Evolutionary conservation across 2,888 invertebrate species (phyloP).

Genomic region (Stenolophus ochropezus): DNA sequence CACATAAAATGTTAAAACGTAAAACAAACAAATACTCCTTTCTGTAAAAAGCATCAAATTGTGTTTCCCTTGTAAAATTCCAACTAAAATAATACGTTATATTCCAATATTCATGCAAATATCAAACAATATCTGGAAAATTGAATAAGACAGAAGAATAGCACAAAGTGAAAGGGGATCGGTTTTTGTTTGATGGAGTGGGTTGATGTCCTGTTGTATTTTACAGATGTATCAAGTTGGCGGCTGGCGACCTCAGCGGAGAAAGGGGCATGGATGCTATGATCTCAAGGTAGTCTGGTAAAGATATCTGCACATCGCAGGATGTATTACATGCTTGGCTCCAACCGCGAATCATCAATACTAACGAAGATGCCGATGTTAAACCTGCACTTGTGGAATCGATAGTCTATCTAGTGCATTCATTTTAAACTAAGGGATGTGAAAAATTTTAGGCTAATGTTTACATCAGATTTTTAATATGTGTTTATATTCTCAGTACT

Average conservation of each 20-base stretch:
- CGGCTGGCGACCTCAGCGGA: conserved; percentile 44
- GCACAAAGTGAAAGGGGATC: conserved; percentile 14
- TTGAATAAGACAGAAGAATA: conserved; percentile 19
- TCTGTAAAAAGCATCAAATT: background rate
- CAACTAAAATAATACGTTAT: background rate
- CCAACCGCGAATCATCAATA: background rate
- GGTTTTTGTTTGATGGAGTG: conserved; percentile 24
- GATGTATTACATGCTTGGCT: conserved; percentile 29
- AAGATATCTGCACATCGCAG: conserved; percentile 20
- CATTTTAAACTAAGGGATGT: too few species aligned
- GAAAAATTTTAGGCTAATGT: too few species aligned
- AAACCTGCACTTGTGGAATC: too few species aligned
- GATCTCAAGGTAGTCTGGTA: conserved; percentile 58
- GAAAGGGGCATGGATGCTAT: conserved; percentile 42
- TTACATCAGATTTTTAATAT: too few species aligned
- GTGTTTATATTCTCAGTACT: too few species aligned
- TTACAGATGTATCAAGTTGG: conserved; percentile 34
- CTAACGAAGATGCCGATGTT: too few species aligned
- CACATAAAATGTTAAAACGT: background rate
- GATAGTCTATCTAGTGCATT: too few species aligned
- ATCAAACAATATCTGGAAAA: conserved; percentile 5
- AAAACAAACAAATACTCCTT: background rate
- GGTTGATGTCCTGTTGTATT: conserved; percentile 41
- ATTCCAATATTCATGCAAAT: conserved; percentile 34
- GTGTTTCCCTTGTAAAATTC: background rate